Conservation (phyloP, 64 coral and sea anemone species). For the Pocillopora damicornis region DNA sequence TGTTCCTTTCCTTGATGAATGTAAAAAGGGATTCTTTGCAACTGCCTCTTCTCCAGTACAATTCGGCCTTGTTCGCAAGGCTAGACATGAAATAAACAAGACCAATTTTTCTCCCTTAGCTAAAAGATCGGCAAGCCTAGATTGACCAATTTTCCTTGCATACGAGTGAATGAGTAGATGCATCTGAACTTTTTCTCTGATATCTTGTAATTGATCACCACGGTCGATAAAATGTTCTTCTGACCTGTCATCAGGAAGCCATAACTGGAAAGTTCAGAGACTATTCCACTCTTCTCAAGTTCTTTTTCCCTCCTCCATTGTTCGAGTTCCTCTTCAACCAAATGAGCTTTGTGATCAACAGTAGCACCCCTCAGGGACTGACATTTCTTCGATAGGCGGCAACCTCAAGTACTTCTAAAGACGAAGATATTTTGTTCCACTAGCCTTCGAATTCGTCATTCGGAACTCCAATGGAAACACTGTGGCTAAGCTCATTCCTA, state of each 20-base stretch:
- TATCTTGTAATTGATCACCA: not conserved
- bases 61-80: not conserved
- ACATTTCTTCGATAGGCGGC: not conserved
- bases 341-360: not conserved
- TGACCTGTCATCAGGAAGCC: constrained; percentile 9
- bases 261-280: not conserved
- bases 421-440: constrained; percentile 21
- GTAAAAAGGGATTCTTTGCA: constrained; percentile 19
- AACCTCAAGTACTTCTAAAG: constrained; percentile 35
- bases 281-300: not conserved
- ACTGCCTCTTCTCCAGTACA: not conserved
- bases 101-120: not conserved
- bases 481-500: constrained; percentile 43
- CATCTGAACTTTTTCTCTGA: not conserved
- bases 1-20: constrained; percentile 32
- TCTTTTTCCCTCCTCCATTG: not conserved
- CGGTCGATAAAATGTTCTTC: not conserved
- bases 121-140: not conserved
- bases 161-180: constrained; percentile 32
- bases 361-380: constrained; percentile 34
- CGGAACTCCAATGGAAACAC: not conserved
- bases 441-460: constrained; percentile 41
- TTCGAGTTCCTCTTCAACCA: not conserved
- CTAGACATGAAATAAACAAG: constrained; percentile 8
- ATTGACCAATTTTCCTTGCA: not conserved